Percentiles rank a stretch among this genome's conserved stretches.
Conservation (phyloP, 2,888 invertebrate species). For the Automeris io region DNA sequence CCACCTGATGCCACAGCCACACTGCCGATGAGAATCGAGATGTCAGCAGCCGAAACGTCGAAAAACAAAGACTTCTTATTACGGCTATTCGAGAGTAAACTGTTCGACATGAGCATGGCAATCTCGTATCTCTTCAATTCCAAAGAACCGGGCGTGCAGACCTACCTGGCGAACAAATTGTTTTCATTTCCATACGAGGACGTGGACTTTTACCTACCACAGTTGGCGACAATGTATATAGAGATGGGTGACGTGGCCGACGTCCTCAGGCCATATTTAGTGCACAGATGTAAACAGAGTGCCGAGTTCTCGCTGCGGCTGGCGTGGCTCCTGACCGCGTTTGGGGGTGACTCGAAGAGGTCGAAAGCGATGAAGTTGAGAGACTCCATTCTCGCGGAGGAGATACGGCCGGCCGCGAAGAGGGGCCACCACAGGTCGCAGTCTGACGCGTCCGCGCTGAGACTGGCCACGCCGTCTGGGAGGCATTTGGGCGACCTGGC, state of each 20-base stretch:
- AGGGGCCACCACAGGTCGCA: conserved; percentile 82
- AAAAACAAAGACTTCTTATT: conserved; percentile 83
- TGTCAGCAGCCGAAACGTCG: conserved; percentile 52
- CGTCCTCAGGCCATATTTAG: conserved; percentile 69
- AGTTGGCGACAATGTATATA: conserved; percentile 98
- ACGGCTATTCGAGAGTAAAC: conserved; percentile 96
- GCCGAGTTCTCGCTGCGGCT: conserved; percentile 97
- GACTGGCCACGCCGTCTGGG: conserved; percentile 73
- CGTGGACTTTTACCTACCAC: conserved; percentile 98
- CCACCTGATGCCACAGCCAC: conserved; percentile 50
- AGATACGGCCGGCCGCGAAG: conserved; percentile 64
- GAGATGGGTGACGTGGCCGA: conserved; percentile 98
- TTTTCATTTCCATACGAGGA: conserved; percentile 95
- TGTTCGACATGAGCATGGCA: conserved; percentile 98
- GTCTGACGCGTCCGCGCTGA: conserved; percentile 87
- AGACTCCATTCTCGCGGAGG: conserved; percentile 63
- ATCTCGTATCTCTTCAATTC: conserved; percentile 98
- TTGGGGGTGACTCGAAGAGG: conserved; percentile 80
- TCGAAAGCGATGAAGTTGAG: conserved; percentile 61
- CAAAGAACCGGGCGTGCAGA: conserved; percentile 98
- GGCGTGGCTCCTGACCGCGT: conserved; percentile 97
- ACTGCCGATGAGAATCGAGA: conserved; percentile 45
- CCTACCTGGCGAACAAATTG: conserved; percentile 98
- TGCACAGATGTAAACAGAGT: conserved; percentile 87
- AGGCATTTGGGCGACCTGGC: conserved; percentile 92